Base-by-base conservation (phyloP, 1,140 invertebrate species). In the Amyelois transitella region DNA sequence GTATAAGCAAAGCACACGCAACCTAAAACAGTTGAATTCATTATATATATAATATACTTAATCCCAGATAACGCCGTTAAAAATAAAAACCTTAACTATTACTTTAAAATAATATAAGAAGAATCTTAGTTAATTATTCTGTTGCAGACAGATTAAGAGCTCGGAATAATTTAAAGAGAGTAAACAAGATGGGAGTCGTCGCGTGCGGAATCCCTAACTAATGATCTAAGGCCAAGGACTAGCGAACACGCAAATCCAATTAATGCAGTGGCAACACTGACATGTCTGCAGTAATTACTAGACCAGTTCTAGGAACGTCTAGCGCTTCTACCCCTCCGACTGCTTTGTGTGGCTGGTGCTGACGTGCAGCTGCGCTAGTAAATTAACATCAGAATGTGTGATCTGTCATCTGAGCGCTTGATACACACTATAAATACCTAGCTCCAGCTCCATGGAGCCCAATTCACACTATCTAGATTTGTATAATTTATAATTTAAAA, bases 191-290 rank as follows among this genome's bases (percentile, higher is more conserved):
- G 17, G 12, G 32, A 14, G 20, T 48, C n/a, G 45, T 51, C 55
- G 58, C 58, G 61, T 66, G 62, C 53, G 14, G 55, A 55, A 60
- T 50, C 60, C 50, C 38, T 51, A 65, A 60, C 47, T 52, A 59
- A 60, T 60, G 56, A 69, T 63, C 43, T 58, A 67, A 68, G 64
- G 61, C 64, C 70, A 75, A 72, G 72, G 75, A 55, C 70, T 51
- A 38, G 58, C 57, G 54, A 58, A 58, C 72, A 73, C 63, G 65
- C 68, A 58, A 69, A 68, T 53, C 60, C 62, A 68, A 73, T 71
- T 71, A 71, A 67, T 55, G 24, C 56, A 38, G 32, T 38, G 32
- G 32, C 32, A 38, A 14, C 32, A 38, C n/a, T 38, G 32, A 38
- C n/a, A 38, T 38, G n/a, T 38, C n/a, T 38, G 32, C 32, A 38